phyloP scores from a whole-genome alignment of 2,113 vertebrate genomes.

The Leucoraja erinaceus region DNA sequence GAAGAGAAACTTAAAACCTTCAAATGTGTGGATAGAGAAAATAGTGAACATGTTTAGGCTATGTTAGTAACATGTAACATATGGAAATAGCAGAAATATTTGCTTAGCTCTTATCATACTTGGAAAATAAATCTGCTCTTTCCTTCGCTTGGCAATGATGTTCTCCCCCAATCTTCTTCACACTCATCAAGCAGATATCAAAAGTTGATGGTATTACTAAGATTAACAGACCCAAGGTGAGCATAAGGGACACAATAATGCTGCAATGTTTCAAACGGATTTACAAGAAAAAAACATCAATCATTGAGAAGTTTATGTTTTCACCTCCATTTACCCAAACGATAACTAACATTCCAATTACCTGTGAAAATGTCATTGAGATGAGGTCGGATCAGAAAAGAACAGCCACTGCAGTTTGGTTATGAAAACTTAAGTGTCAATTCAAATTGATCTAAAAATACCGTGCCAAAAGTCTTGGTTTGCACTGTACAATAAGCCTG shows the following conservation, averaged over 20 bases:
- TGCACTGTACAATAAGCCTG: neutral
- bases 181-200: neutral
- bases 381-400: neutral
- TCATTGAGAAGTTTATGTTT: neutral
- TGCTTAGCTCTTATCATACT: neutral
- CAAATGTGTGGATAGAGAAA: neutral
- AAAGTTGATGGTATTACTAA: neutral
- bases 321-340: neutral
- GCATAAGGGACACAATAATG: neutral
- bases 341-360: neutral
- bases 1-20: neutral
- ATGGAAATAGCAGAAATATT: neutral
- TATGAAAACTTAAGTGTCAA: neutral
- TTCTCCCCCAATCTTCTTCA: neutral
- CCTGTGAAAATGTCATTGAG: neutral
- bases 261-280: neutral
- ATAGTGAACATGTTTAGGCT: neutral
- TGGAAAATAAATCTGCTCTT: neutral
- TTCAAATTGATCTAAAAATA: neutral
- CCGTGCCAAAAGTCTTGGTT: neutral
- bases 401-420: neutral
- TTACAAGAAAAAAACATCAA: neutral
- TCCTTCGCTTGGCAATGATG: neutral
- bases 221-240: neutral
- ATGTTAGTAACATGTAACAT: neutral